Evolutionary conservation across 2,113 vertebrate genomes (phyloP), one percentile per base, ranked within the genome.

Genomic region (Lepidothrix coronata): DNA sequence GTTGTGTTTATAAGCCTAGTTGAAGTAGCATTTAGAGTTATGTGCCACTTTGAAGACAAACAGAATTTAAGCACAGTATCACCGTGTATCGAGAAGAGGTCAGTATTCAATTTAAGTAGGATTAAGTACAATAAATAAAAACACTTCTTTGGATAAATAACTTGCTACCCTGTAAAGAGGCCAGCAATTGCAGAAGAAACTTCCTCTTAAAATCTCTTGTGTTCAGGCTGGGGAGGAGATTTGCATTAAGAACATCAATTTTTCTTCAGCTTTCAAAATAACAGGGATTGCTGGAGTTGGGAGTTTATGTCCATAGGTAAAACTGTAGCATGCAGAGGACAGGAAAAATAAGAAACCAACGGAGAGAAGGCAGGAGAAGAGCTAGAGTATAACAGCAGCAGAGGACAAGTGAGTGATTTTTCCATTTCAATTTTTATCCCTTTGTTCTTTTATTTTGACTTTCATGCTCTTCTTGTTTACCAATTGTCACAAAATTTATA

Each of bases 341-440:
- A 91, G 78, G 55, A 86, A 93, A 85, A 93, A 57, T 89, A 68
- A 92, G 78, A 74, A 33, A 67, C 48, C 73, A 81, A 28, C 7
- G 17, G 65, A 87, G 57, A 87, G 24, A 90, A 94, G 78, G 49
- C 87, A 89, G 74, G 82, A 93, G 93, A 95, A 89, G 89, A 94
- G 85, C 73, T 91, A 88, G 88, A 83, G 21, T 93, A 3, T 58
- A 62, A 85, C 71, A 77, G 89, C 78, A 85, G 78, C 72, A 58
- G 74, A 96, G 67, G 46, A 85, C 91, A 93, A 93, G 93, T 94
- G 82, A 96, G 88, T 95, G 86, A 81, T 49, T 90, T 85, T 94
- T 91, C 59, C 13, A 73, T 90, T 96, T 92, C 9, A 48, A 6
- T 67, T 86, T 84, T 79, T 81, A 52, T 83, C 15, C 51, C 46